These are phyloP conservation scores for Thalassarche chlororhynchos DNA, from an alignment of 2,113 vertebrate species.

Conservation along the genomic window DNA sequence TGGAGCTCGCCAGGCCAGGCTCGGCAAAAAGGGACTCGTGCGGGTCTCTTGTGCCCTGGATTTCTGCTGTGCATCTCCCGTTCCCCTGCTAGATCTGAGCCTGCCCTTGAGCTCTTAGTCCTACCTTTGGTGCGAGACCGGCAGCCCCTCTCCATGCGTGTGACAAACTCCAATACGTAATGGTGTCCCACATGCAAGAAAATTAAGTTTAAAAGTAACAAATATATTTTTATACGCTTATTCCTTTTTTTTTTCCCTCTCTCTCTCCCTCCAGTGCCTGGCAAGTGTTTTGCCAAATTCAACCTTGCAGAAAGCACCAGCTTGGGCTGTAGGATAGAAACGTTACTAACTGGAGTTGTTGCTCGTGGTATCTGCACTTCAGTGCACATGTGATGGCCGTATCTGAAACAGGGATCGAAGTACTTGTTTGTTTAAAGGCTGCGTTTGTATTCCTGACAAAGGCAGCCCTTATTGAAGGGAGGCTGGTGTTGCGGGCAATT, in stretches of 20 bases:
- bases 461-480: background rate
- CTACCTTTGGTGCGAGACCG: background rate
- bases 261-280: background rate
- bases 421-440: background rate
- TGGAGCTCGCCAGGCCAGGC: background rate
- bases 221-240: no score
- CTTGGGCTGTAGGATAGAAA: background rate
- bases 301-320: background rate
- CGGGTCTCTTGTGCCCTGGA: background rate
- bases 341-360: background rate
- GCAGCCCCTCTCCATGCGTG: background rate
- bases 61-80: background rate
- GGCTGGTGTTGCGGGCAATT: background rate
- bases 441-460: background rate
- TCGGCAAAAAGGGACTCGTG: background rate
- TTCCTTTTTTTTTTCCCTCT: no score
- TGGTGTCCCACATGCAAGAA: background rate
- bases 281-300: background rate
- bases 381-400: accelerated
- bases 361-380: background rate
- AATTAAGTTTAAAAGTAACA: background rate
- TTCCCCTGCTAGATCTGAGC: background rate
- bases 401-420: accelerated
- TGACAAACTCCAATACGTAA: accelerated
- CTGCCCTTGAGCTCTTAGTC: background rate